Conservation (phyloP, 1,140 invertebrate genomes). For the Saccostrea cuccullata region DNA sequence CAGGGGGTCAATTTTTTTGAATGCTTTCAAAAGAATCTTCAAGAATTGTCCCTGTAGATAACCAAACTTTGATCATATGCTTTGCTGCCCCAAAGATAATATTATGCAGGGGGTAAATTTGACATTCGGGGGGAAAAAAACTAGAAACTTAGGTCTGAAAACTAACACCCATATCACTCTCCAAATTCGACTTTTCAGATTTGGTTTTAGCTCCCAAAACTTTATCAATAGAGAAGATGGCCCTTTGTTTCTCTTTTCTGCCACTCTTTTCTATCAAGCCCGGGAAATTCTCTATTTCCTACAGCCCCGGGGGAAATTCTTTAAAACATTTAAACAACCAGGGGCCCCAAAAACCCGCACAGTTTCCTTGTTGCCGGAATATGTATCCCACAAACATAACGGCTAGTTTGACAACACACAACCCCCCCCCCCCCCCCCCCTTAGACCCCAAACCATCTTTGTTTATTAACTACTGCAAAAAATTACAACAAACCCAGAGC, state of each 20-base stretch:
- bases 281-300: slow-evolving; percentile 35
- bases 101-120: slow-evolving; percentile 55
- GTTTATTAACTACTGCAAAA: too few species aligned
- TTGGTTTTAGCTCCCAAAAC: too few species aligned
- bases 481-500: too few species aligned
- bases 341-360: slow-evolving; percentile 55
- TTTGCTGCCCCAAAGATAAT: slow-evolving; percentile 49
- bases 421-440: too few species aligned
- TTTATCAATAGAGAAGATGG: neutral
- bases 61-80: too few species aligned
- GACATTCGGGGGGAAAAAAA: slow-evolving; percentile 52
- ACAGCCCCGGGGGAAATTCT: slow-evolving; percentile 41
- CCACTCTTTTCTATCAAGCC: slow-evolving; percentile 11
- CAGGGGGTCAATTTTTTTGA: slow-evolving; percentile 30
- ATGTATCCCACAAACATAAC: slow-evolving; percentile 49
- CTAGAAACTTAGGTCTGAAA: slow-evolving; percentile 19
- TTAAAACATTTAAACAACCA: slow-evolving; percentile 53
- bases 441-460: too few species aligned
- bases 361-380: slow-evolving; percentile 55
- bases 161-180: neutral
- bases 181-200: too few species aligned
- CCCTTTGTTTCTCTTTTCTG: neutral
- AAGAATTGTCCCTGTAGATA: too few species aligned
- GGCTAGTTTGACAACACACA: too few species aligned
- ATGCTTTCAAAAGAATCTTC: slow-evolving; percentile 16